These are phyloP conservation scores for Caenorhabditis inopinata DNA, from an alignment of 1,140 invertebrate species.

Conservation along the genomic window DNA sequence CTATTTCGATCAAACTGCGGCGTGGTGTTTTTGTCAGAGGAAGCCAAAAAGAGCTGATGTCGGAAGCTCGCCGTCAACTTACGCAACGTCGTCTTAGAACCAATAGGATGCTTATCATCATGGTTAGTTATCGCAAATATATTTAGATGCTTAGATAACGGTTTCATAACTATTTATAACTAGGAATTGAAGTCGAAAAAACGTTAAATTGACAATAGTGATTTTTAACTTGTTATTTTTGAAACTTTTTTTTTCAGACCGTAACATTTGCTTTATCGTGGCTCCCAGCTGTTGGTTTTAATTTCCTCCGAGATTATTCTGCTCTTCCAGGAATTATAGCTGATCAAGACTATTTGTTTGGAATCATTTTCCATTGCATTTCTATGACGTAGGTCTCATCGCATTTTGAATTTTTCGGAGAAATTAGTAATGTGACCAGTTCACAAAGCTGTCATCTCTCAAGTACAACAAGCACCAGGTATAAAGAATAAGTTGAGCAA, in stretches of 20 bases:
- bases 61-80: not conserved
- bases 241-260: constrained; percentile 15
- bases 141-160: constrained; percentile 66
- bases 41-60: constrained; percentile 35
- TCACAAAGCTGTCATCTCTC: no score
- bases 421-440: no score
- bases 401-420: no score
- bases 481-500: not conserved
- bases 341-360: constrained; percentile 49
- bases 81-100: constrained; percentile 72
- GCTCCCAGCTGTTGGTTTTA: constrained; percentile 50
- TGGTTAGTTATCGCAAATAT: constrained; percentile 88
- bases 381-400: constrained; percentile 48
- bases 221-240: no score
- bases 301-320: constrained; percentile 48
- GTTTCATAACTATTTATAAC: not conserved
- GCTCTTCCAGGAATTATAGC: constrained; percentile 46
- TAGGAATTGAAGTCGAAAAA: no score
- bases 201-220: no score
- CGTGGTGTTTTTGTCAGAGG: not conserved
- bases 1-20: constrained; percentile 82
- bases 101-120: constrained; percentile 88
- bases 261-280: constrained; percentile 41
- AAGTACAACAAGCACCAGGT: not conserved
- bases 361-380: constrained; percentile 52